Evolutionary conservation across 2,113 vertebrate species (phyloP), one percentile per base, ranked within the genome.

Genomic region (Cheilinus undulatus): DNA sequence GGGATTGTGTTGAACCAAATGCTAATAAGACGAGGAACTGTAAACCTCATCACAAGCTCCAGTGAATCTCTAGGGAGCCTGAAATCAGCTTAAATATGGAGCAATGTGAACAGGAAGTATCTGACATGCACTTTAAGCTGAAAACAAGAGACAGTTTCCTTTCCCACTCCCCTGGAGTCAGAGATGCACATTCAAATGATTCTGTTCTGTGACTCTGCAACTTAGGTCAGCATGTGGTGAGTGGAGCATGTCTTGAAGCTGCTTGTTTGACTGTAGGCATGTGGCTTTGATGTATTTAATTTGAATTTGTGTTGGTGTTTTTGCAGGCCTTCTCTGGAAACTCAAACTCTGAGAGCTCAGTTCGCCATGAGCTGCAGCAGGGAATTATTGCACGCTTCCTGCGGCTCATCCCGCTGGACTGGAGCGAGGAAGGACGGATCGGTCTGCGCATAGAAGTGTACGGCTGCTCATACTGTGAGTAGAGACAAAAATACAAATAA

Each of bases 401-500:
- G 0, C 94, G 97, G 24, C 89, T 99, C 1, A 91, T 99, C 75
- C 98, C n/a, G n/a, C n/a, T 99, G 78, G 96, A 96, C 74, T 99
- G 97, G 97, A 96, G 94, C 7, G 94, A 89, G 45, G 97, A 99
- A 34, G 97, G 97, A 0, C 94, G 94, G 40, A 98, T 98, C 3
- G 98, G 98, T 0, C 90, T 99, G 52, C 92, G 97, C 23, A 91
- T 95, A 2, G 97, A 98, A 75, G 88, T 99, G 85, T 97, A 97
- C 0, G 97, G 97, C 67, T 99, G 98, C 49, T 88, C 96, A 19
- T 99, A 99, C 72, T 98, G 98, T 99, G 91, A 99, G 98, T 94
- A 15, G 7, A 81, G 4, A 38, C 22, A 42, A 7, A 53, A 61
- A 49, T 45, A 67, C n/a, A 48, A 5, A 56, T 56, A 69, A 15